Conservation (phyloP, 2,797 vertebrate species). For the Cygnus olor region DNA sequence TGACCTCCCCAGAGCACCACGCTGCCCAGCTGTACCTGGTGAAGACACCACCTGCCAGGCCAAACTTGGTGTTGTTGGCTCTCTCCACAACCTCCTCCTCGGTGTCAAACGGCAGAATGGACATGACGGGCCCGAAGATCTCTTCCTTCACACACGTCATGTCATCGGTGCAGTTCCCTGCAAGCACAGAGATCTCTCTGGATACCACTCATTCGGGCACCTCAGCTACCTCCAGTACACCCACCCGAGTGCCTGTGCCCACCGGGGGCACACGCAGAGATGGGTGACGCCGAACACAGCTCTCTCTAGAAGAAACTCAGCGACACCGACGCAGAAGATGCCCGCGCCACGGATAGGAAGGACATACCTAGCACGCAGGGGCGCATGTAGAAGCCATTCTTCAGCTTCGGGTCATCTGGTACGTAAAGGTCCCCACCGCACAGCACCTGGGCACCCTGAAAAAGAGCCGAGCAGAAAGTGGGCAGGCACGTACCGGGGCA, state of each 20-base stretch:
- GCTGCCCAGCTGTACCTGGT: conserved; percentile 83
- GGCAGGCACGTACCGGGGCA: background rate
- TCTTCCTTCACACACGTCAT: conserved; percentile 97
- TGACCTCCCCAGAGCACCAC: background rate
- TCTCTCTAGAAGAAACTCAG: background rate
- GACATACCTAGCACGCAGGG: conserved; percentile 90
- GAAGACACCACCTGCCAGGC: conserved; percentile 94
- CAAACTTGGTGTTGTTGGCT: conserved; percentile 91
- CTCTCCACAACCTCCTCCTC: conserved; percentile 91
- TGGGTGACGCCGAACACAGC: background rate
- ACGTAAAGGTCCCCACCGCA: conserved; percentile 88
- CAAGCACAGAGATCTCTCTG: background rate
- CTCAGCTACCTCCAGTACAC: background rate
- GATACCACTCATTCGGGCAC: background rate
- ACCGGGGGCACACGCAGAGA: rapidly evolving
- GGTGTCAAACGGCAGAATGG: conserved; percentile 91
- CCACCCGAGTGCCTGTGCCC: background rate
- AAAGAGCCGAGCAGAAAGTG: background rate
- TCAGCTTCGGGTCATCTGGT: conserved; percentile 89
- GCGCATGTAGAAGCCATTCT: conserved; percentile 89
- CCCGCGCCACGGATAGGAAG: background rate
- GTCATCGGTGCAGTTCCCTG: conserved; percentile 92
- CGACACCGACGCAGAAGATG: rapidly evolving
- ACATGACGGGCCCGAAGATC: conserved; percentile 98
- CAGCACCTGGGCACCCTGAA: conserved; percentile 90